A percentile compares a stretch with the other conserved stretches of the same genome.
These are phyloP conservation scores for Agrochola macilenta DNA, from an alignment of 2,888 invertebrate species.

Conservation along the genomic window DNA sequence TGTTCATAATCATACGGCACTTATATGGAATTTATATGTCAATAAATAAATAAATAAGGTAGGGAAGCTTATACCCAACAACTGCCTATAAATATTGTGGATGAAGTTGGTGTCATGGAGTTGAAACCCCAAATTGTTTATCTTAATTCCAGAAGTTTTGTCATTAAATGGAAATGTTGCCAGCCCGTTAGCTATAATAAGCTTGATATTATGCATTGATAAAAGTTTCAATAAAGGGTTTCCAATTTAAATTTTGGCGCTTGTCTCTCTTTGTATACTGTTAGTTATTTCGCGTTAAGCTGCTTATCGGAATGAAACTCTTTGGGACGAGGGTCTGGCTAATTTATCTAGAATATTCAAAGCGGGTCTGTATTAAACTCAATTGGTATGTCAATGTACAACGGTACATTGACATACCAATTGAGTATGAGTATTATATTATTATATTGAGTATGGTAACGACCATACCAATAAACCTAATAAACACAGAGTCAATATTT, in stretches of 20 bases:
- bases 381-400: background rate
- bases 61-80: background rate
- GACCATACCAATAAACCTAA: background rate
- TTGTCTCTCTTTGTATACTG: constrained; percentile 1
- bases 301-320: constrained; percentile 13
- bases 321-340: constrained; percentile 10
- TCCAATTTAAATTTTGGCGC: constrained; percentile 30
- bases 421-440: too few species aligned
- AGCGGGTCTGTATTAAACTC: background rate
- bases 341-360: constrained; percentile 12
- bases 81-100: background rate
- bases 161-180: background rate
- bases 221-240: constrained; percentile 42
- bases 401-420: background rate
- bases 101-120: background rate
- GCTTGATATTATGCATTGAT: constrained; percentile 35
- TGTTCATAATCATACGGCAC: too few species aligned
- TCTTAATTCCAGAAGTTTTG: constrained; percentile 11
- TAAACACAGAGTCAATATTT: background rate
- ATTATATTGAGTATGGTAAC: too few species aligned
- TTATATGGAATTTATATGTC: too few species aligned
- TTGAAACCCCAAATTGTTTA: background rate
- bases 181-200: constrained; percentile 12
- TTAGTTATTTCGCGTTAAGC: constrained; percentile 31
- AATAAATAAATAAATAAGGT: background rate